phyloP scores from a whole-genome alignment of 2,888 invertebrate species.

The Heteromurus nitidus region DNA sequence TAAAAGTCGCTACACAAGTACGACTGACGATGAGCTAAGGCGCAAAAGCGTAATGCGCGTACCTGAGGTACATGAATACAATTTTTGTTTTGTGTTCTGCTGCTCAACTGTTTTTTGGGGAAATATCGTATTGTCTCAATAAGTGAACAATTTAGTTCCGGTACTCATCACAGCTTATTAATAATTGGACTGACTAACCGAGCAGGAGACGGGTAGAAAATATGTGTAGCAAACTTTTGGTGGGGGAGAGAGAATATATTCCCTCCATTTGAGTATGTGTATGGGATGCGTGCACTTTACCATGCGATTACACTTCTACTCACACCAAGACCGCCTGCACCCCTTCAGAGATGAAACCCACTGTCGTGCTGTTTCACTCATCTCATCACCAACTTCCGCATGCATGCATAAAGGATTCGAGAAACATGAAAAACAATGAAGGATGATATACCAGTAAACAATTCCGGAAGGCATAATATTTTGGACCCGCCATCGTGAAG shows the following conservation, averaged over 20 bases:
- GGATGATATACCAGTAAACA: not conserved
- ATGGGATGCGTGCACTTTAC: too few relatives aligned
- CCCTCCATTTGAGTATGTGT: too few relatives aligned
- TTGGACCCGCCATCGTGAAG: not conserved
- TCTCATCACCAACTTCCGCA: not conserved
- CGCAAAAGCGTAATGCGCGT: not conserved
- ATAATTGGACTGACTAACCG: conserved; percentile 22
- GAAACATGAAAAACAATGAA: not conserved
- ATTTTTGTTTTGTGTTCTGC: too few relatives aligned
- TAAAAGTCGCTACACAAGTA: not conserved
- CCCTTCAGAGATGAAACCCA: too few relatives aligned
- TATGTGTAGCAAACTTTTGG: too few relatives aligned
- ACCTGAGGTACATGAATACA: too few relatives aligned
- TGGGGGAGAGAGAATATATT: too few relatives aligned
- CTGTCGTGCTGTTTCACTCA: not conserved
- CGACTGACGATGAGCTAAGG: not conserved
- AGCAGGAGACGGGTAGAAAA: too few relatives aligned
- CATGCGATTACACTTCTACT: too few relatives aligned
- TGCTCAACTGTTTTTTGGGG: too few relatives aligned
- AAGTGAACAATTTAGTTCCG: conserved; percentile 55
- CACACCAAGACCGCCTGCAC: too few relatives aligned
- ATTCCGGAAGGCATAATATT: not conserved
- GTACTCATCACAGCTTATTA: conserved; percentile 44
- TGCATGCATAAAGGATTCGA: not conserved
- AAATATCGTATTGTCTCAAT: too few relatives aligned